Percentiles rank a stretch among this genome's conserved stretches.
Evolutionary conservation across 2,888 invertebrate species (phyloP).

Genomic region (Eucera pruinosa): DNA sequence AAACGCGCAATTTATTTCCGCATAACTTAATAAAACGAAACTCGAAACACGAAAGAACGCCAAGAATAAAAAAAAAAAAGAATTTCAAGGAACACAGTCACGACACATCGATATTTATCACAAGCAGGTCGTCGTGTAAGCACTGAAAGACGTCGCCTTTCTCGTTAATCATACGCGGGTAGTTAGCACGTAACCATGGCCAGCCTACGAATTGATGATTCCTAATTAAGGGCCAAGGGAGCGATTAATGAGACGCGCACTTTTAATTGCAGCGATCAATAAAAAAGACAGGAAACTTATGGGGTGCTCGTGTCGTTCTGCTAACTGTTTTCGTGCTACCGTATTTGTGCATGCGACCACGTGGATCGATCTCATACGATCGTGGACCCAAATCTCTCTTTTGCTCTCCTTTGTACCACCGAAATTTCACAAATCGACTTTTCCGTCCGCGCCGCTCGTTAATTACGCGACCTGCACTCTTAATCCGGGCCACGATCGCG

Average conservation of each 20-base stretch:
- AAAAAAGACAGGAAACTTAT: conserved; percentile 59
- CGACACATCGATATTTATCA: conserved; percentile 73
- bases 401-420: conserved; percentile 35
- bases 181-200: conserved; percentile 55
- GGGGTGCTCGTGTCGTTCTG: conserved; percentile 71
- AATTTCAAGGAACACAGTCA: conserved; percentile 63
- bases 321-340: conserved; percentile 83
- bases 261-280: conserved; percentile 83
- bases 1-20: too few species aligned
- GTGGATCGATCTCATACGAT: conserved; percentile 43
- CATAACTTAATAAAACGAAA: too few species aligned
- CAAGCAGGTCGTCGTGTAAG: conserved; percentile 28
- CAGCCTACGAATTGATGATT: conserved; percentile 81
- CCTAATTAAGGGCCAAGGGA: conserved; percentile 81
- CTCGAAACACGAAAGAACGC: not conserved
- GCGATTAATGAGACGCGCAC: conserved; percentile 82
- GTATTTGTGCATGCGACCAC: conserved; percentile 63
- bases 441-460: conserved; percentile 66
- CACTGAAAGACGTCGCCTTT: conserved; percentile 20
- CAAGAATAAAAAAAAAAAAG: conserved; percentile 14
- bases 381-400: not conserved
- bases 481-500: conserved; percentile 35
- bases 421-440: conserved; percentile 77
- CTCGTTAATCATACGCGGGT: conserved; percentile 72
- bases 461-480: conserved; percentile 56